phyloP scores from a whole-genome alignment of 2,113 vertebrate genomes.

The Regulus satrapa region DNA sequence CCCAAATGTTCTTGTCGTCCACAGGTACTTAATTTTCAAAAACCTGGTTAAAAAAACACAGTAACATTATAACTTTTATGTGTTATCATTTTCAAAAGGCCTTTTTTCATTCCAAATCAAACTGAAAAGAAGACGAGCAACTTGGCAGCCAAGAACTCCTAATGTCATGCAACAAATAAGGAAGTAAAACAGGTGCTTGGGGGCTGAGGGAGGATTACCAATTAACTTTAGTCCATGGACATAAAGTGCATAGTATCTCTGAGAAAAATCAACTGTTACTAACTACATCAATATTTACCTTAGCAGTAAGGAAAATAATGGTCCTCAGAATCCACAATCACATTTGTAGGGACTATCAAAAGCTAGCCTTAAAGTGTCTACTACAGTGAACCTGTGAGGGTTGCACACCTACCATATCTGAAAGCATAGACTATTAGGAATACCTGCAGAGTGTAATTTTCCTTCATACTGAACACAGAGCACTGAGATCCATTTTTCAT shows the following conservation, averaged over 20 bases:
- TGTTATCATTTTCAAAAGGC: not conserved
- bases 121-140: not conserved
- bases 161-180: not conserved
- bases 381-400: not conserved
- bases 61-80: not conserved
- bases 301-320: not conserved
- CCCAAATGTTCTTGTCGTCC: not conserved
- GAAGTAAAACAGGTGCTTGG: not conserved
- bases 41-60: not conserved
- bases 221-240: not conserved
- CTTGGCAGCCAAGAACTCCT: not conserved
- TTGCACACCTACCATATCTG: not conserved
- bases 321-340: not conserved
- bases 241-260: not conserved
- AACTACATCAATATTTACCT: not conserved
- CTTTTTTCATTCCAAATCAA: not conserved
- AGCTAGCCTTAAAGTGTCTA: not conserved
- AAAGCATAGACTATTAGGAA: rapidly evolving
- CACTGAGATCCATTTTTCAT: not conserved
- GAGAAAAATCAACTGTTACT: not conserved
- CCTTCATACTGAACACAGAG: not conserved
- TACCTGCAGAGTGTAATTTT: not conserved
- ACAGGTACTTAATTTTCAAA: not conserved
- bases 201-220: not conserved
- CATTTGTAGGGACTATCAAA: not conserved